Conservation (phyloP, 2,797 vertebrate species). For the Dromococcyx pavoninus region DNA sequence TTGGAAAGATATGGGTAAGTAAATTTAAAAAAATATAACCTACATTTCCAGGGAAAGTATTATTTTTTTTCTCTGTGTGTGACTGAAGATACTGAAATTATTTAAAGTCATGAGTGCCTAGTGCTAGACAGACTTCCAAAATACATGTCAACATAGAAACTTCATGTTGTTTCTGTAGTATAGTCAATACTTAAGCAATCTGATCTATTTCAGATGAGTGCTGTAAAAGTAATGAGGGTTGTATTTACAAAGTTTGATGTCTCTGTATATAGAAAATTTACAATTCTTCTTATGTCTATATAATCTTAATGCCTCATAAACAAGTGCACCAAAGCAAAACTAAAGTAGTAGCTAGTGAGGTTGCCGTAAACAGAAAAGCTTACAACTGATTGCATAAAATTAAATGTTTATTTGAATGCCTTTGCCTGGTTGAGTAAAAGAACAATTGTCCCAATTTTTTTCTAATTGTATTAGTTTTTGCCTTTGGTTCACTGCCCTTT, state of each 20-base stretch:
- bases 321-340: background rate
- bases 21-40: background rate
- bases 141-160: background rate
- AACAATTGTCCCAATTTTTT: background rate
- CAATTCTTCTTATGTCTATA: background rate
- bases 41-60: background rate
- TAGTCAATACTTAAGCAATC: background rate
- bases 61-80: background rate
- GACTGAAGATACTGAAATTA: background rate
- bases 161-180: background rate
- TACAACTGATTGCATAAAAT: slow-evolving; percentile 9
- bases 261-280: background rate
- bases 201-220: background rate
- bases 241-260: background rate
- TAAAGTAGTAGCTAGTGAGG: background rate
- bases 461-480: background rate
- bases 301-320: background rate
- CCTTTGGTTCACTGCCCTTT: background rate
- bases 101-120: background rate
- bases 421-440: slow-evolving; percentile 15
- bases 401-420: slow-evolving; percentile 26
- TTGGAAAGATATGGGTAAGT: background rate
- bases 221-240: background rate
- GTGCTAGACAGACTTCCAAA: background rate
- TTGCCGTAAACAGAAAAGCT: background rate